A percentile compares a stretch with the other conserved stretches of the same genome.
Conservation (phyloP, 2,797 vertebrate genomes). For the Cephalopachus bancanus region DNA sequence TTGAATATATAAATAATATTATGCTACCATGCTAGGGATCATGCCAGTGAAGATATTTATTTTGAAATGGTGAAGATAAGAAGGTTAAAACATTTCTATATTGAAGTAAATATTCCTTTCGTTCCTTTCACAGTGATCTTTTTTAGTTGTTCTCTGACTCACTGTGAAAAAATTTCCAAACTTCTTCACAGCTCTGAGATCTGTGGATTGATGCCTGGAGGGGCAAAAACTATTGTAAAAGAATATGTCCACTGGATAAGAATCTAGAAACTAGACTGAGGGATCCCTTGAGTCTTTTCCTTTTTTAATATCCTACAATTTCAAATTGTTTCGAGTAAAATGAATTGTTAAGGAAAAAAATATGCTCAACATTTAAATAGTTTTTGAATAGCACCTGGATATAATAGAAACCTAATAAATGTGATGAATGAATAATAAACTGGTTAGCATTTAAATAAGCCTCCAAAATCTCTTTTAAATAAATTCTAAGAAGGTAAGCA, state of each 20-base stretch:
- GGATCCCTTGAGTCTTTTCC: neutral
- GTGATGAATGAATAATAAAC: neutral
- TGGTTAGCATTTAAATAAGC: constrained; percentile 8
- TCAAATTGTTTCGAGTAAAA: neutral
- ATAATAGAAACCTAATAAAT: neutral
- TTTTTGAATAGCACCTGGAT: neutral
- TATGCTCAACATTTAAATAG: neutral
- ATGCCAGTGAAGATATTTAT: neutral
- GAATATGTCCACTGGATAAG: neutral
- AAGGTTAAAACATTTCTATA: constrained; percentile 59
- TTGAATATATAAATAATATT: constrained; percentile 35
- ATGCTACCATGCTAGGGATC: neutral
- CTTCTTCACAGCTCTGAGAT: neutral
- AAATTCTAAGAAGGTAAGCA: neutral
- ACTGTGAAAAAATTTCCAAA: neutral
- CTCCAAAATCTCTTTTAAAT: neutral
- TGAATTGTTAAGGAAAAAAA: neutral
- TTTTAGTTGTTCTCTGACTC: neutral
- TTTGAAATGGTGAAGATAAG: neutral
- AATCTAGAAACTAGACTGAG: neutral
- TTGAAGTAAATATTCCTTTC: constrained; percentile 13
- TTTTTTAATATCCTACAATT: neutral
- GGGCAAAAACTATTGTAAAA: neutral
- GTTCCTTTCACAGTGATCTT: neutral
- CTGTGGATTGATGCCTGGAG: neutral